Evolutionary conservation across 2,888 invertebrate genomes (phyloP).

Genomic region (Eupithecia insigniata): DNA sequence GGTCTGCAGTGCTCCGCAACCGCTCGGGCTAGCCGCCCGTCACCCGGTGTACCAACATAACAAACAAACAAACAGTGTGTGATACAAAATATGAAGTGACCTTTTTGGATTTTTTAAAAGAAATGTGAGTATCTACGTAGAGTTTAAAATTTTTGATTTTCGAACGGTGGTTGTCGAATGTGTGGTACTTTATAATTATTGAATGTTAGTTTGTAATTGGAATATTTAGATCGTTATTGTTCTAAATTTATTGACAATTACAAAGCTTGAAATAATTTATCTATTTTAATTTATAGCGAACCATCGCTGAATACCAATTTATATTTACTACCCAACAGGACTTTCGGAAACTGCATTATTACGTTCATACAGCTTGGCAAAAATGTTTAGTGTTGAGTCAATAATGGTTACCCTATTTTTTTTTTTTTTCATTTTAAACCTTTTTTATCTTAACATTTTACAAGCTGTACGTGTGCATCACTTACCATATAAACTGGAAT

Average conservation of each 20-base stretch:
- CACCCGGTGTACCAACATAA: constrained; percentile 33
- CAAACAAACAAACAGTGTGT: constrained; percentile 38
- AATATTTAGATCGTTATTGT: constrained; percentile 1
- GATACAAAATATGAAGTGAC: constrained; percentile 35
- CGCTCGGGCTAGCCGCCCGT: constrained; percentile 37
- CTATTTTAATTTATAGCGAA: background rate
- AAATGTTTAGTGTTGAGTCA: background rate
- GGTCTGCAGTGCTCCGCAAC: constrained; percentile 40
- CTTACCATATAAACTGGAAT: background rate
- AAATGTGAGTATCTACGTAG: constrained; percentile 32
- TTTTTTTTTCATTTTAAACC: background rate
- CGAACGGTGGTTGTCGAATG: background rate
- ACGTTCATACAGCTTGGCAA: background rate
- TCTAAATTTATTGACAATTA: constrained; percentile 1
- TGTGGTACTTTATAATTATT: constrained; percentile 11
- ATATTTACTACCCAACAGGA: background rate
- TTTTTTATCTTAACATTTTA: no score
- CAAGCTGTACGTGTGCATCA: no score
- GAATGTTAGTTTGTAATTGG: constrained; percentile 8
- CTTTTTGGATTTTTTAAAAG: constrained; percentile 36
- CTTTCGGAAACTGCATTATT: background rate
- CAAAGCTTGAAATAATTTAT: background rate
- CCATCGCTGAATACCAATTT: no score
- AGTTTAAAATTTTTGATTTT: background rate
- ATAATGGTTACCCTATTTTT: background rate